A percentile compares a stretch with the other conserved stretches of the same genome.
These are phyloP conservation scores for Phyllotreta cruciferae DNA, from an alignment of 2,888 invertebrate genomes.

Conservation along the genomic window DNA sequence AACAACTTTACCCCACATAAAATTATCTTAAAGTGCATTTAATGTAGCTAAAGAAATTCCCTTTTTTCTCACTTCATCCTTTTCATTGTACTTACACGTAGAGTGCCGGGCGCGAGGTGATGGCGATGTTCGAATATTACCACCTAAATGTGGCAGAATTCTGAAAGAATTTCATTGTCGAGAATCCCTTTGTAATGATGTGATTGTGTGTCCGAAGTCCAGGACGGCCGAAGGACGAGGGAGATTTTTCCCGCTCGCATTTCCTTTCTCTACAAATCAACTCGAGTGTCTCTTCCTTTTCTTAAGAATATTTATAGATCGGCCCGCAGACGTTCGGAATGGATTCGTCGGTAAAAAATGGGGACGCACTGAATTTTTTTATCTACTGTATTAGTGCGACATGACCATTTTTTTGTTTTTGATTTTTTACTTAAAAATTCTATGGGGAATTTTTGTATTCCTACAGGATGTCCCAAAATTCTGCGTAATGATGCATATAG, in stretches of 20 bases:
- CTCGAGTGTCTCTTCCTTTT: constrained; percentile 57
- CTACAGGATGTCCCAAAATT: no score
- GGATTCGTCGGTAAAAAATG: constrained; percentile 9
- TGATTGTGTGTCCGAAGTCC: constrained; percentile 44
- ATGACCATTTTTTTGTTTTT: no score
- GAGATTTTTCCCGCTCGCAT: constrained; percentile 34
- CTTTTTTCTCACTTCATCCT: no score
- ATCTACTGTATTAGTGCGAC: no score
- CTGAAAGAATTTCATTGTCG: constrained; percentile 37
- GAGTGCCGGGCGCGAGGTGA: constrained; percentile 17
- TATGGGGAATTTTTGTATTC: no score
- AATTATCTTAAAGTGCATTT: no score
- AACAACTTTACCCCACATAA: no score
- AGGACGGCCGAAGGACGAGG: constrained; percentile 26
- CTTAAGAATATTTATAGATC: constrained; percentile 57
- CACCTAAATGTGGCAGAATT: constrained; percentile 26
- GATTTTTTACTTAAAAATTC: no score
- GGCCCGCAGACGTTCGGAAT: constrained; percentile 8
- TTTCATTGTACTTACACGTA: no score
- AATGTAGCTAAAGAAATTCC: no score
- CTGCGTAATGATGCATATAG: no score
- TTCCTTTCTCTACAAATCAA: constrained; percentile 35
- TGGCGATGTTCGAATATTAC: constrained; percentile 19
- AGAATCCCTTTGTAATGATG: constrained; percentile 45
- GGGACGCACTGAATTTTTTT: no score